Base-by-base conservation (phyloP, 2,113 vertebrate genomes). In the Orcinus orca region DNA sequence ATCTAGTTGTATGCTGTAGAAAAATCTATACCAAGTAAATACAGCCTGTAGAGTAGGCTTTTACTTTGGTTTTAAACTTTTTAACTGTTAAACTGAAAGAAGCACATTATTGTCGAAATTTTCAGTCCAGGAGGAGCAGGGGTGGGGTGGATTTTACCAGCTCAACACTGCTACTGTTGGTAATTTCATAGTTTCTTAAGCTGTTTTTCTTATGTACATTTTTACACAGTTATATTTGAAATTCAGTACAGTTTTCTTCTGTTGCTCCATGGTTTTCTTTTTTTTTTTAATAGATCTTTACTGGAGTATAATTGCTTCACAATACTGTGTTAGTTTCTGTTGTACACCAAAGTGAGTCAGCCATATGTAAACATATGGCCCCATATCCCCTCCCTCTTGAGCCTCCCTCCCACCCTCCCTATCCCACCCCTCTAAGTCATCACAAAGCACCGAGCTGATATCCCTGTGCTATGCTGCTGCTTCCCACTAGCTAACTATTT, bases 21-120 rank as follows among this genome's bases (percentile, higher is more conserved):
- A 85, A 73, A 94, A 67, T 68, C 36, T 71, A 6, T 91, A 47
- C 79, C 79, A 65, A 87, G 65, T 88, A 92, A 88, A 84, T 76
- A 41, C 0, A 88, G 3, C 10, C 68, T 93, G 80, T 93, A 62
- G 13, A 12, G 58, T 76, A 85, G 71, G 36, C 20, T 60, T 93
- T 93, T 93, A 92, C 15, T 13, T 67, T 95, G 53, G 10, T 85
- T 92, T 70, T 88, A 53, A 82, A 82, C 29, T 74, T 96, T 93
- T 73, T 50, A 62, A 80, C 41, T 97, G 17, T 87, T 90, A 83
- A 86, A 68, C 8, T 77, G 58, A 96, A 91, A 12, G 79, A 93
- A 90, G 76, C 31, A 73, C 88, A 62, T 82, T 58, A 55, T 60
- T 12, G 17, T 90, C 29, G 84, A n/a, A 41, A 85, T 96, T 85